Evolutionary conservation across 1,140 invertebrate genomes (phyloP), one percentile per base, ranked within the genome.

Genomic region (Riptortus pedestris): DNA sequence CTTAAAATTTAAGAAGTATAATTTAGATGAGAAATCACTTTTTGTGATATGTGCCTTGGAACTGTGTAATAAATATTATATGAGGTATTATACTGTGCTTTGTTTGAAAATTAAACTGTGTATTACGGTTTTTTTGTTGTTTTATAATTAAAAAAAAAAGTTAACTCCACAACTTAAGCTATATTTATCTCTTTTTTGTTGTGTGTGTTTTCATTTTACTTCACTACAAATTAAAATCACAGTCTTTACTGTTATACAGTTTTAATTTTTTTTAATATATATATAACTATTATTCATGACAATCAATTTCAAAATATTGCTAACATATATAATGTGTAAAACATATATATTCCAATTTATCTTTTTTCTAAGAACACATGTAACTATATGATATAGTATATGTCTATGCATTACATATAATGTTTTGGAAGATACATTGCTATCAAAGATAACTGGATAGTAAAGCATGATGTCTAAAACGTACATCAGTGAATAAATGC

Each of bases 171-270:
- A n/a, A n/a, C n/a, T n/a, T n/a, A n/a, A n/a, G n/a, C n/a, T n/a
- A n/a, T n/a, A n/a, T n/a, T n/a, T n/a, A n/a, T n/a, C n/a, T n/a
- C n/a, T n/a, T n/a, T n/a, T n/a, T n/a, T n/a, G n/a, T n/a, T n/a
- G n/a, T n/a, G n/a, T n/a, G n/a, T n/a, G n/a, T n/a, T n/a, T n/a
- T 47, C 2, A 47, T 20, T 55, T 24, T 55, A 55, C 26, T 55
- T 55, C 7, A 24, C 20, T 55, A 55, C 24, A 55, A 55, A 55
- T 20, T 24, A 55, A 55, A 55, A 55, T 55, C 51, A 55, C 51
- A 55, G 51, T 55, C 51, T 55, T 24, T 24, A 24, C 51, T 55
- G 45, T 47, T 20, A 47, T 24, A 55, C 24, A 27, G 1, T 11
- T 16, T 14, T 55, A 24, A 55, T 26, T 24, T 26, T 55, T 24